A percentile compares a stretch with the other conserved stretches of the same genome.
Conservation (phyloP, 2,113 vertebrate genomes). For the Montifringilla adamsi region DNA sequence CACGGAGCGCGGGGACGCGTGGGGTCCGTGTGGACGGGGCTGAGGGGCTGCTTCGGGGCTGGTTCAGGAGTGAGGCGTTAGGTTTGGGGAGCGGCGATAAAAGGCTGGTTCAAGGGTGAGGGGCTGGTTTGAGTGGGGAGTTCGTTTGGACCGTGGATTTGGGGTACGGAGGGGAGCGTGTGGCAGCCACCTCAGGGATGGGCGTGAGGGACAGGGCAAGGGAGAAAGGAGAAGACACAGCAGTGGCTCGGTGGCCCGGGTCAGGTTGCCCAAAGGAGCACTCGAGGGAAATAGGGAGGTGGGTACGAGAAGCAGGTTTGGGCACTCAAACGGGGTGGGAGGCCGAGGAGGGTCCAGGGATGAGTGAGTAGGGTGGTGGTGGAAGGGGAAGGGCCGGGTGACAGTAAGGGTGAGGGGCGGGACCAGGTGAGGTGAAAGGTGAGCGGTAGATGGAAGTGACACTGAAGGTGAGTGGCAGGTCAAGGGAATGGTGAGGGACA, state of each 20-base stretch:
- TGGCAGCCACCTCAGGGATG: neutral
- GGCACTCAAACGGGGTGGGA: rapidly evolving
- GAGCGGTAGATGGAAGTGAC: neutral
- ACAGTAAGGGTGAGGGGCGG: neutral
- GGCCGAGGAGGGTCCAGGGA: neutral
- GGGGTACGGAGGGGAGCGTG: neutral
- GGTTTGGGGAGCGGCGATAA: neutral
- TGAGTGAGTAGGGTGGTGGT: neutral
- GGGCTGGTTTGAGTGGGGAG: neutral
- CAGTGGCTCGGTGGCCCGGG: neutral
- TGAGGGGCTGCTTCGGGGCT: neutral
- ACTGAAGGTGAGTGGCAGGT: neutral
- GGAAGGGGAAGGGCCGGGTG: neutral
- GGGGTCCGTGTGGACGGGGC: neutral
- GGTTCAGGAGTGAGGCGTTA: too few species aligned
- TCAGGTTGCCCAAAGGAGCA: neutral
- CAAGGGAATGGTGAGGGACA: too few species aligned
- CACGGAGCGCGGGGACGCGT: neutral
- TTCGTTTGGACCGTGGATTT: neutral
- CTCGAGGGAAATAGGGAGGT: too few species aligned
- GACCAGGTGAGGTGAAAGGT: neutral
- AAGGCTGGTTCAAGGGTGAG: neutral
- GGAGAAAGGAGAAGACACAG: too few species aligned
- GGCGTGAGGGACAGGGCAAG: neutral
- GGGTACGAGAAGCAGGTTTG: neutral